Evolutionary conservation across 2,113 vertebrate species (phyloP), one percentile per base, ranked within the genome.

Genomic region (Suricata suricatta): DNA sequence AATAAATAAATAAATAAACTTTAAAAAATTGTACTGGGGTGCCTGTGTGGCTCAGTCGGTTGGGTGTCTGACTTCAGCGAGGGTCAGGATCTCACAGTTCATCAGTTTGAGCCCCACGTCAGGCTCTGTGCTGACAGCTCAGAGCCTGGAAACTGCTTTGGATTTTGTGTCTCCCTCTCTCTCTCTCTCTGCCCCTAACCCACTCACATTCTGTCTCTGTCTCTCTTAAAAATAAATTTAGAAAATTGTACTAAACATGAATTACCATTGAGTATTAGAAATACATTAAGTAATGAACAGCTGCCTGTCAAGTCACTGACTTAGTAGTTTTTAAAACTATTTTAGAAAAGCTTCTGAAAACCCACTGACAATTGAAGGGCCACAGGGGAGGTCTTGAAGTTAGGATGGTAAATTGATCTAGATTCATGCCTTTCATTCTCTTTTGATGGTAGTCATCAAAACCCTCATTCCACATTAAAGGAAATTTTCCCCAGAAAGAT

Each of bases 321-420:
- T 69, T 31, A 66, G 79, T 0, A 44, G 33, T 57, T 76, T 93
- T 85, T 44, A 87, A 95, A 94, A 63, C 7, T 27, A 91, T 68
- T 68, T 95, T 90, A 63, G 10, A 41, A 92, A 93, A 93, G 23
- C 38, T 82, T 86, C 60, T 97, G 68, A 66, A 93, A 95, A 92
- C 27, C 44, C n/a, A 68, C 11, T 44, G 41, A 85, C 35, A 97
- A 72, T 13, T 44, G 12, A 94, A 89, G 57, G 27, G n/a, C 85
- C 1, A 47, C 35, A 76, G 25, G 2, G 7, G 81, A 95, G 25
- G 12, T 81, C 15, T 15, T 88, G 63, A 82, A 66, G 33, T 80
- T 29, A 69, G 71, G 21, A 86, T 54, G 35, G 71, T 84, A 95
- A 90, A 57, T 35, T 85, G 74, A 95, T 11, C 81, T 80, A 17